Conservation (phyloP, 2,888 invertebrate genomes). For the Epirrhoe alternata region DNA sequence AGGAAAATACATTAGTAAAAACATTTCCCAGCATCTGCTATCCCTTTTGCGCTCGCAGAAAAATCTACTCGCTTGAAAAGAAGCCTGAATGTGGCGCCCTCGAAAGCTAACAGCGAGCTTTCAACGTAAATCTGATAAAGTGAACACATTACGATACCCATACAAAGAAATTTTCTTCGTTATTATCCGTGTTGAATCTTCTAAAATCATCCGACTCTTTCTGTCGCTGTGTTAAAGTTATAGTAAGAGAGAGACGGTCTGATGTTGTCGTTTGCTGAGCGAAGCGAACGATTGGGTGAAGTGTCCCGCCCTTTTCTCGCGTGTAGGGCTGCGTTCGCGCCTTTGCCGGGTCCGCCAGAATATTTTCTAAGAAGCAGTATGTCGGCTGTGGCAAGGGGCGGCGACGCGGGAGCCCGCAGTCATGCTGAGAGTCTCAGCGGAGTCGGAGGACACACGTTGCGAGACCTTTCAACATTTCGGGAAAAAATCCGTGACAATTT, state of each 20-base stretch:
- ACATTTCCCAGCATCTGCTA: constrained; percentile 71
- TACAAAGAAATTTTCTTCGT: constrained; percentile 80
- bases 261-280: constrained; percentile 44
- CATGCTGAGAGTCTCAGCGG: constrained; percentile 83
- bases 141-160: constrained; percentile 80
- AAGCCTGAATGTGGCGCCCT: constrained; percentile 69
- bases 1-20: constrained; percentile 83
- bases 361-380: constrained; percentile 81
- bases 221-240: constrained; percentile 27
- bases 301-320: constrained; percentile 71
- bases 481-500: constrained; percentile 76
- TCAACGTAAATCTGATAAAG: constrained; percentile 84
- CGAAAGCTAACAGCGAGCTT: constrained; percentile 80
- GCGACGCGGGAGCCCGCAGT: constrained; percentile 83
- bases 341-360: constrained; percentile 65
- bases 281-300: constrained; percentile 72
- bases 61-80: constrained; percentile 49
- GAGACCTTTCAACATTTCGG: constrained; percentile 72
- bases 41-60: constrained; percentile 58
- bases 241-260: constrained; percentile 58
- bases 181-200: constrained; percentile 56
- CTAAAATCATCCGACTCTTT: constrained; percentile 52
- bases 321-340: constrained; percentile 76
- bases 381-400: constrained; percentile 80
- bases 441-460: constrained; percentile 81